A percentile compares a stretch with the other conserved stretches of the same genome.
These are phyloP conservation scores for Trichonephila clavata DNA, from an alignment of 1,140 invertebrate genomes.

Conservation along the genomic window DNA sequence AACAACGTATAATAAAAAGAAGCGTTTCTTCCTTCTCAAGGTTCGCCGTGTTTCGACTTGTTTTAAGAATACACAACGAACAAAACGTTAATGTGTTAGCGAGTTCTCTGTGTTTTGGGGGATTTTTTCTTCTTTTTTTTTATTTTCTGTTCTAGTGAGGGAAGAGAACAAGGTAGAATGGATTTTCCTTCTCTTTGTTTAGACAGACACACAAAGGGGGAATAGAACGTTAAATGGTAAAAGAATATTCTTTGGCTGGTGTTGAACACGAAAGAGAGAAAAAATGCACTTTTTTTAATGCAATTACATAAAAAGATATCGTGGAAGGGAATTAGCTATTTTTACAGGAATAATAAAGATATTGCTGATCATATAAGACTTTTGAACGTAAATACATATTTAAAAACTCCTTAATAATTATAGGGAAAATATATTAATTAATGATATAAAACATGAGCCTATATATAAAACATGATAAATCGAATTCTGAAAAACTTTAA, in stretches of 20 bases:
- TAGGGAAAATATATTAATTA: too few species aligned
- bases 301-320: not conserved
- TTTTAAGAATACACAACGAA: conserved; percentile 50
- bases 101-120: not conserved
- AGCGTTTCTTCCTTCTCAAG: not conserved
- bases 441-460: too few species aligned
- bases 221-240: not conserved
- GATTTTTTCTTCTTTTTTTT: not conserved
- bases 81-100: conserved; percentile 41
- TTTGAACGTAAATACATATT: too few species aligned
- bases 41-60: conserved; percentile 1
- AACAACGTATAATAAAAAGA: conserved; percentile 45
- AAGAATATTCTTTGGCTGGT: not conserved
- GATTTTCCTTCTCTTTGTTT: conserved; percentile 35
- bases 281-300: not conserved
- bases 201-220: not conserved
- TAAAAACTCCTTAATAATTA: too few species aligned
- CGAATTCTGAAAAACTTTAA: too few species aligned
- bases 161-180: conserved; percentile 1
- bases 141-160: not conserved
- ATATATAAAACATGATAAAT: too few species aligned
- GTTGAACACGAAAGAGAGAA: not conserved
- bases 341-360: too few species aligned
- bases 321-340: not conserved
- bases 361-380: too few species aligned